Evolutionary conservation across 2,113 vertebrate species (phyloP).

Genomic region (Hippocampus barbouri): DNA sequence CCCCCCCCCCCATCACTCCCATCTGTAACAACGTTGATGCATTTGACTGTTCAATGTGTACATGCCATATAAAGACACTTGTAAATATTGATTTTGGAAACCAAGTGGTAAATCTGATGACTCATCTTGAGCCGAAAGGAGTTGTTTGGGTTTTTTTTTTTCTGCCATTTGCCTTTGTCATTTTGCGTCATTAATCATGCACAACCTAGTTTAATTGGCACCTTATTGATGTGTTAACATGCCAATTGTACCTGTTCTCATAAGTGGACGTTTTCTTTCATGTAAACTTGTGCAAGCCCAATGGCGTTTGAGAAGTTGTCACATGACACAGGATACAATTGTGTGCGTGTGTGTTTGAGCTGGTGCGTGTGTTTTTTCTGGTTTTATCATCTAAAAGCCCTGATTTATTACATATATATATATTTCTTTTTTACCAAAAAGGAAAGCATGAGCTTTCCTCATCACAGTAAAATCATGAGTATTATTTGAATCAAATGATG

Average conservation of each 20-base stretch:
- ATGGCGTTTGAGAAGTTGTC: constrained; percentile 3
- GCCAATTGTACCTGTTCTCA: constrained; percentile 23
- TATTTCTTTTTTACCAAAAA: constrained; percentile 22
- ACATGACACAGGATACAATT: constrained; percentile 11
- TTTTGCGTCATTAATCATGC: constrained; percentile 41
- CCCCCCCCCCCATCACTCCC: background rate
- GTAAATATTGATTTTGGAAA: constrained; percentile 48
- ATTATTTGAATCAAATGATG: constrained; percentile 36
- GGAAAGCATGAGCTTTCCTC: constrained; percentile 24
- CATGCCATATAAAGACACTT: constrained; percentile 38
- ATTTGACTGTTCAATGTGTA: constrained; percentile 39
- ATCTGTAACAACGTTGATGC: constrained; percentile 39
- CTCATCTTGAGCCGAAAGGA: constrained; percentile 28
- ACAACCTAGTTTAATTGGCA: constrained; percentile 41
- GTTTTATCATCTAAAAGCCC: constrained; percentile 12
- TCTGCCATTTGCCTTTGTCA: constrained; percentile 69
- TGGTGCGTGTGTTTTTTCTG: background rate
- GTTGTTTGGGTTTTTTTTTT: constrained; percentile 25
- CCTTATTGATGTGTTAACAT: constrained; percentile 46
- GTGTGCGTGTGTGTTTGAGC: background rate
- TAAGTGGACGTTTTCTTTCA: constrained; percentile 20
- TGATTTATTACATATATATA: background rate
- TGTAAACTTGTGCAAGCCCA: constrained; percentile 11
- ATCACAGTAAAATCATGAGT: constrained; percentile 20
- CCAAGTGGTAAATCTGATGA: constrained; percentile 20